Evolutionary conservation across 2,797 vertebrate genomes (phyloP).

Genomic region (Muscicapa comitata): DNA sequence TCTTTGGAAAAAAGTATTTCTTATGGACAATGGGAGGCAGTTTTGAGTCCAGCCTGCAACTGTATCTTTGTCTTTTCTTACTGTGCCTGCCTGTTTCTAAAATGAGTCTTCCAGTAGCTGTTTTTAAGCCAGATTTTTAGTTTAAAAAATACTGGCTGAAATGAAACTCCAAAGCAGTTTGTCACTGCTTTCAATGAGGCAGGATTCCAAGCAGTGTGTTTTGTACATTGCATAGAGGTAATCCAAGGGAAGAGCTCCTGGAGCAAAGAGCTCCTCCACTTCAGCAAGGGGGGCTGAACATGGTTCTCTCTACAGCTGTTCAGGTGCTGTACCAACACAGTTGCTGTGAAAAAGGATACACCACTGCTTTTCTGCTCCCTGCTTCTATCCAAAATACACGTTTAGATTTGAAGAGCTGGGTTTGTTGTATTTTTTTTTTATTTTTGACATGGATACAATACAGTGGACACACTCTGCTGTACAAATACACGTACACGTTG

Average conservation of each 20-base stretch:
- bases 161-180: background rate
- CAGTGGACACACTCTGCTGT: slow-evolving; percentile 36
- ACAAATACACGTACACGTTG: slow-evolving; percentile 11
- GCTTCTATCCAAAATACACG: background rate
- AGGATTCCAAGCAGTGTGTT: background rate
- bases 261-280: background rate
- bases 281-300: background rate
- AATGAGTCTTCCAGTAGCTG: background rate
- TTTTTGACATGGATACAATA: slow-evolving; percentile 67
- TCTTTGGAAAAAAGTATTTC: background rate
- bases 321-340: background rate
- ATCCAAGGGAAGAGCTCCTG: background rate
- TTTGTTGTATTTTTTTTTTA: slow-evolving; percentile 56
- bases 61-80: background rate
- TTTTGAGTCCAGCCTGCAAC: background rate
- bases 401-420: background rate
- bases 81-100: background rate
- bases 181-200: background rate
- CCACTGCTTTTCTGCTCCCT: background rate
- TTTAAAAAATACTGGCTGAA: background rate
- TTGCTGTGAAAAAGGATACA: background rate
- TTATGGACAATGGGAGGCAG: background rate
- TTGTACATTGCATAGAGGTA: background rate
- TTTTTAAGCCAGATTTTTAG: background rate
- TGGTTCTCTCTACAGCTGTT: background rate